Evolutionary conservation across 2,888 invertebrate genomes (phyloP).

Genomic region (Cerastoderma edule): DNA sequence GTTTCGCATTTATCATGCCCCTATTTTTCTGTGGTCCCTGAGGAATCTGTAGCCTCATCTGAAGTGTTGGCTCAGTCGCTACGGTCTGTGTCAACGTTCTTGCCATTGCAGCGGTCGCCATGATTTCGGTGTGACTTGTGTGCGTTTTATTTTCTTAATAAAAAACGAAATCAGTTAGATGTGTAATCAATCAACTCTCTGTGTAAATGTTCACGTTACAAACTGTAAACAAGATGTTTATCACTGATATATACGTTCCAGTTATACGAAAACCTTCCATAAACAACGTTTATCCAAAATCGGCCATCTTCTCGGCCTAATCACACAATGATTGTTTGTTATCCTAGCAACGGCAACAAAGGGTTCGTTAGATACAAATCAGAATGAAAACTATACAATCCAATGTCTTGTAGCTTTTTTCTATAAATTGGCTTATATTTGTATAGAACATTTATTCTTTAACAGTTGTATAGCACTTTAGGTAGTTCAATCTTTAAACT

Average conservation of each 20-base stretch:
- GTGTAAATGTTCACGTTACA: too few relatives aligned
- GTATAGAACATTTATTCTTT: too few relatives aligned
- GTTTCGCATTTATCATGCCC: conserved; percentile 55
- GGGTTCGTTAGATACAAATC: conserved; percentile 14
- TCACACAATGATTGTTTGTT: conserved; percentile 28
- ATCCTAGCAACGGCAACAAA: conserved; percentile 37
- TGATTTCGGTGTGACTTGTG: too few relatives aligned
- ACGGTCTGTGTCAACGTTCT: conserved; percentile 57
- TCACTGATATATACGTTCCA: too few relatives aligned
- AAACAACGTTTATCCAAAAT: too few relatives aligned
- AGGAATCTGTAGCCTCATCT: conserved; percentile 71
- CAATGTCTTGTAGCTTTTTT: background rate
- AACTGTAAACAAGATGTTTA: too few relatives aligned
- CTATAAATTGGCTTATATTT: background rate
- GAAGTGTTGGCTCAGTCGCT: conserved; percentile 70
- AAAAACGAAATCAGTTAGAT: background rate
- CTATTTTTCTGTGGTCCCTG: conserved; percentile 48
- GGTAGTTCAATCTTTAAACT: too few relatives aligned
- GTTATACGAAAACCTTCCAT: too few relatives aligned
- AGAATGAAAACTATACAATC: too few relatives aligned
- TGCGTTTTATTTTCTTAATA: too few relatives aligned
- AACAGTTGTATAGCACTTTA: too few relatives aligned
- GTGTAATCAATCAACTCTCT: too few relatives aligned
- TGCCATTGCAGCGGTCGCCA: conserved; percentile 62
- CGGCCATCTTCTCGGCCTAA: conserved; percentile 43